Evolutionary conservation across 2,888 invertebrate species (phyloP), one percentile per base, ranked within the genome.

Genomic region (Clivina fossor): DNA sequence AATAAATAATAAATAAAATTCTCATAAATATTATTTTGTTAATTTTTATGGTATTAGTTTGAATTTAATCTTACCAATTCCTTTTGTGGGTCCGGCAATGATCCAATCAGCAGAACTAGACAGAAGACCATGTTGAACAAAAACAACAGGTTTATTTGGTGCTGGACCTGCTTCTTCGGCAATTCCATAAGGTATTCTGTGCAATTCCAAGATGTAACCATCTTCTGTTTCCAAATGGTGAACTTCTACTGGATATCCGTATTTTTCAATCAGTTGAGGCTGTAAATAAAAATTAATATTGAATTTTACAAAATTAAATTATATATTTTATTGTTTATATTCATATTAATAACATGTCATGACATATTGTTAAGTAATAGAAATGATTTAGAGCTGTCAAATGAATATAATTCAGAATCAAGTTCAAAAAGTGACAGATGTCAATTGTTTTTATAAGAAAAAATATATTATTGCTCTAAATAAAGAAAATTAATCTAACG

Each of bases 131-230:
- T 80, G 80, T 64, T 76, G 76, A 44, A 80, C 63, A 56, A 76
- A 75, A 60, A 68, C 76, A n/a, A 67, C 75, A 61, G 59, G 69
- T 60, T 61, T 67, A 18, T 62, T 62, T 8, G 64, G 58, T 19
- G 60, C 63, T n/a, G 65, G 60, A 22, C 41, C 50, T 1, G 40
- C 62, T 35, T 60, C 60, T 5, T 64, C 64, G 16, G 40, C 61
- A 57, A 54, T 57, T 15, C 78, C 78, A 60, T 69, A 62, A 1
- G 79, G 79, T 56, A 83, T 80, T 41, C 82, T 69, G 60, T 82
- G 80, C 30, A 83, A 53, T 32, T 72, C 71, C 19, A 83, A 67
- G 32, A 82, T 72, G 65, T 79, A 83, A 0, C 81, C 82, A 68
- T 83, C 82, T n/a, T 71, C 60, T 0, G 83, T 82, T 5, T 64